phyloP scores from a whole-genome alignment of 1,140 invertebrate species.

The Tetraneura akinire region DNA sequence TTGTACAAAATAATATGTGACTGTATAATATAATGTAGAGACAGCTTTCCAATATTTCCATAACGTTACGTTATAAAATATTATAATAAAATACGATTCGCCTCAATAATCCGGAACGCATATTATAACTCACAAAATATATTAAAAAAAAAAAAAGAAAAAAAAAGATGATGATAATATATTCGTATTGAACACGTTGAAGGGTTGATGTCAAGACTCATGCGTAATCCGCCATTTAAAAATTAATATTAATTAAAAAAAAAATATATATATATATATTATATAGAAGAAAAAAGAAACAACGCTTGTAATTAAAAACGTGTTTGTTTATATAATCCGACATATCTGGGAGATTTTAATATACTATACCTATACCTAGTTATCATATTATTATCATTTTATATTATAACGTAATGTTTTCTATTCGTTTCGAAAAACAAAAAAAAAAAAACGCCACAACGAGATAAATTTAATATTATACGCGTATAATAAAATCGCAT shows the following conservation, averaged over 20 bases:
- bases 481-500: too few species aligned
- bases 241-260: neutral
- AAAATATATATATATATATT: neutral
- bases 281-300: too few species aligned
- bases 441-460: too few species aligned
- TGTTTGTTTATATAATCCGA: neutral
- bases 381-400: too few species aligned
- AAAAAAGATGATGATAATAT: too few species aligned
- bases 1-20: too few species aligned
- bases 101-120: slow-evolving; percentile 2
- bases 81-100: neutral
- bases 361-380: too few species aligned
- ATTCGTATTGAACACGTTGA: neutral
- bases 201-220: neutral
- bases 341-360: too few species aligned
- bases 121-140: neutral
- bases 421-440: neutral
- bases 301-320: neutral
- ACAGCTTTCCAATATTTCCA: slow-evolving; percentile 8
- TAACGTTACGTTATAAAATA: neutral
- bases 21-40: too few species aligned
- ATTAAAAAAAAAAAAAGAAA: too few species aligned
- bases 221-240: neutral
- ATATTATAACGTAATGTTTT: too few species aligned
- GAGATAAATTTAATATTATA: too few species aligned